Evolutionary conservation across 2,113 vertebrate species (phyloP).

Genomic region (Pica pica): DNA sequence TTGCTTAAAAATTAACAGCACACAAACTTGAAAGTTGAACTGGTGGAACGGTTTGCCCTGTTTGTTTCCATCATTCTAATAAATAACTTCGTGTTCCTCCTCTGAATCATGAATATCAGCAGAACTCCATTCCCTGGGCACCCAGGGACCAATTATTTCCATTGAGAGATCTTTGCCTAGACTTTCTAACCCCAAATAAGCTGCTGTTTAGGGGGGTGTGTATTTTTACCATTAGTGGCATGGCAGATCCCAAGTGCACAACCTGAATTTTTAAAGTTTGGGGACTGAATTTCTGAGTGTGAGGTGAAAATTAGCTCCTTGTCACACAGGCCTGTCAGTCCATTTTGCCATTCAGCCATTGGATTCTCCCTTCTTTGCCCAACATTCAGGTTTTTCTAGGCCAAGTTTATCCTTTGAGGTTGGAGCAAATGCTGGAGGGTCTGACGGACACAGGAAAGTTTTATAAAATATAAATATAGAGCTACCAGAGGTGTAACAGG

Average conservation of each 20-base stretch:
- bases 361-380: neutral
- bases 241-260: neutral
- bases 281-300: neutral
- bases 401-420: neutral
- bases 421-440: neutral
- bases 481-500: neutral
- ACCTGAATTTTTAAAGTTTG: accelerated
- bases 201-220: accelerated
- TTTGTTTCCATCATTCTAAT: neutral
- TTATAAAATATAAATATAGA: neutral
- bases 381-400: accelerated
- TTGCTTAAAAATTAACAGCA: neutral
- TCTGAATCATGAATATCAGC: neutral
- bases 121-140: neutral
- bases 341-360: accelerated
- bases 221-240: neutral
- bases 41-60: neutral
- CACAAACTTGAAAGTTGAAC: neutral
- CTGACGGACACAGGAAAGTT: neutral
- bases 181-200: neutral
- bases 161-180: neutral
- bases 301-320: neutral
- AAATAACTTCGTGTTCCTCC: neutral
- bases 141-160: neutral
- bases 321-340: neutral